Percentiles rank a stretch among this genome's conserved stretches.
phyloP scores from a whole-genome alignment of 1,140 invertebrate species.

The Pseudomyrmex gracilis region DNA sequence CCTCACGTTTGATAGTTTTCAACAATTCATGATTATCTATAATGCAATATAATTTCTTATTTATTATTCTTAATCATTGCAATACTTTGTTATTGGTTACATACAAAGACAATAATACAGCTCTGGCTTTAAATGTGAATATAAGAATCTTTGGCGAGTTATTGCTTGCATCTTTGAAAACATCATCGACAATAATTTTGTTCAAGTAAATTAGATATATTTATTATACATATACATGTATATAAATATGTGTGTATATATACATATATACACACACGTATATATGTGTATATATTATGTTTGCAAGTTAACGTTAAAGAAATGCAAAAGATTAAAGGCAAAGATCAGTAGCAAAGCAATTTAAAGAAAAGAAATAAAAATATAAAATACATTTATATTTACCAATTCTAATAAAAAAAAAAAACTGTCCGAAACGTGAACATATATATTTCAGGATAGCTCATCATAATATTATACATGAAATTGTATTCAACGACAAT shows the following conservation, averaged over 20 bases:
- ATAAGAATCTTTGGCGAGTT: slow-evolving; percentile 46
- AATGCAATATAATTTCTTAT: slow-evolving; percentile 58
- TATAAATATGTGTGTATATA: slow-evolving; percentile 35
- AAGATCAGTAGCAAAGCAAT: neutral
- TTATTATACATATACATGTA: slow-evolving; percentile 23
- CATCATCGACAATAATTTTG: slow-evolving; percentile 8
- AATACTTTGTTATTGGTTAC: slow-evolving; percentile 59
- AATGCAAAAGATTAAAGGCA: neutral
- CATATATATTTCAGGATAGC: neutral
- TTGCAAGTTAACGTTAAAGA: slow-evolving; percentile 13
- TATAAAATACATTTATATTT: slow-evolving; percentile 9
- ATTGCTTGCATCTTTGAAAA: slow-evolving; percentile 33
- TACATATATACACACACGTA: neutral
- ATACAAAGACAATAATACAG: slow-evolving; percentile 51
- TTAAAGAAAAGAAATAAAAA: slow-evolving; percentile 14
- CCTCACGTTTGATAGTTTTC: slow-evolving; percentile 69
- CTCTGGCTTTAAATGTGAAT: slow-evolving; percentile 38
- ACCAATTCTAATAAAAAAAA: slow-evolving; percentile 44
- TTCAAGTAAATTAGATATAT: slow-evolving; percentile 15
- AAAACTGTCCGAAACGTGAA: slow-evolving; percentile 11
- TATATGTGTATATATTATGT: too few relatives aligned
- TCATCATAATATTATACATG: slow-evolving; percentile 10
- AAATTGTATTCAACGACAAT: slow-evolving; percentile 32
- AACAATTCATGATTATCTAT: slow-evolving; percentile 70
- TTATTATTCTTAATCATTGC: slow-evolving; percentile 45